Evolutionary conservation across 2,113 vertebrate species (phyloP), one percentile per base, ranked within the genome.

Genomic region (Pachypanchax playfairii): DNA sequence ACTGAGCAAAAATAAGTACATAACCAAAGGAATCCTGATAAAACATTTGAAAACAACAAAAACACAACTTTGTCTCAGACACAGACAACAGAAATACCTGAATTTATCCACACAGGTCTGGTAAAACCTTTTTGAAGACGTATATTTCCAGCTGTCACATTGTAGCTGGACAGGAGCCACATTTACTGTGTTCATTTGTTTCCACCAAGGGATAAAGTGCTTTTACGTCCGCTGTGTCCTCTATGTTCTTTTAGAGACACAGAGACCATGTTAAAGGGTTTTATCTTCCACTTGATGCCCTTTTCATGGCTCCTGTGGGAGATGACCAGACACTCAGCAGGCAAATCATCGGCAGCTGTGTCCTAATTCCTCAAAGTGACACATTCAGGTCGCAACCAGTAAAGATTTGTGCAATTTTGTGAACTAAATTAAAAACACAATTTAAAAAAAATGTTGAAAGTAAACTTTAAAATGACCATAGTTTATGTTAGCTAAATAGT

Each of bases 291-390:
- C 60, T 67, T 69, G 46, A 74, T 48, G 57, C 18, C 18, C 69
- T 60, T 44, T 31, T 60, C 39, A 21, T 28, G 29, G 12, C 13
- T 56, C 50, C 0, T 1, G 7, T 3, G 35, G 52, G 58, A 71
- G 36, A 50, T 58, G 71, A 53, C 58, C 21, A 58, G 64, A 79
- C 56, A 7, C 43, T 55, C 62, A 20, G 70, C 0, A 2, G 59
- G 64, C 53, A 65, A 42, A 53, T 5, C 14, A 7, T 73, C 64
- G 62, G 51, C 64, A 48, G 20, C 65, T 59, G 48, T 5, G 12
- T 21, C 52, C 62, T 74, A 50, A 83, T 72, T 73, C 43, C 6
- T 75, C 62, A 49, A 52, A 69, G 35, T 64, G 57, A 73, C 67
- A 76, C 52, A 66, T 65, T 50, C 26, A 77, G 65, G 62, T 24